phyloP scores from a whole-genome alignment of 2,888 invertebrate species.

The Amaurobius ferox region DNA sequence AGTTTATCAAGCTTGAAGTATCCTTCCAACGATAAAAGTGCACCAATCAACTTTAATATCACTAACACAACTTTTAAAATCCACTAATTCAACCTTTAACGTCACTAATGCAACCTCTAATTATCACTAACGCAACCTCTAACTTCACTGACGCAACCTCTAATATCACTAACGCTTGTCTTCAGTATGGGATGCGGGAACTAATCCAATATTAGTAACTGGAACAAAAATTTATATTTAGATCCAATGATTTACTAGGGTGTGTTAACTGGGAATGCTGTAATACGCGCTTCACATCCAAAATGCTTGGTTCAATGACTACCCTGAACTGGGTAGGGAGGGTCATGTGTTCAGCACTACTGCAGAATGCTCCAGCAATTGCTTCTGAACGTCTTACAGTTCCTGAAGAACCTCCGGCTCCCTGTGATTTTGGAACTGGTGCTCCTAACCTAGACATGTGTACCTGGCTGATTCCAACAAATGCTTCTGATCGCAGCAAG shows the following conservation, averaged over 20 bases:
- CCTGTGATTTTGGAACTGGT: conserved; percentile 73
- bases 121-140: neutral
- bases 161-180: neutral
- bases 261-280: conserved; percentile 69
- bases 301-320: conserved; percentile 57
- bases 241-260: conserved; percentile 41
- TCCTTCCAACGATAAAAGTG: too few species aligned
- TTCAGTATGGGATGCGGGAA: neutral
- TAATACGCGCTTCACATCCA: conserved; percentile 59
- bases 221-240: neutral
- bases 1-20: too few species aligned
- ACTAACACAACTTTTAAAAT: too few species aligned
- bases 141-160: too few species aligned
- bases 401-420: conserved; percentile 66
- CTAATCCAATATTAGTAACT: neutral
- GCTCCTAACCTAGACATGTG: conserved; percentile 72
- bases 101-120: neutral
- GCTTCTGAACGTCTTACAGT: conserved; percentile 66
- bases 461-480: conserved; percentile 71
- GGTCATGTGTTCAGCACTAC: conserved; percentile 56
- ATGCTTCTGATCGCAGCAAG: conserved; percentile 61
- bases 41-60: too few species aligned
- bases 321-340: conserved; percentile 62
- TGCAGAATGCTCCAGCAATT: conserved; percentile 22
- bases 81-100: too few species aligned